Base-by-base conservation (phyloP, 2,888 invertebrate genomes). In the Xestia rhomboidea region DNA sequence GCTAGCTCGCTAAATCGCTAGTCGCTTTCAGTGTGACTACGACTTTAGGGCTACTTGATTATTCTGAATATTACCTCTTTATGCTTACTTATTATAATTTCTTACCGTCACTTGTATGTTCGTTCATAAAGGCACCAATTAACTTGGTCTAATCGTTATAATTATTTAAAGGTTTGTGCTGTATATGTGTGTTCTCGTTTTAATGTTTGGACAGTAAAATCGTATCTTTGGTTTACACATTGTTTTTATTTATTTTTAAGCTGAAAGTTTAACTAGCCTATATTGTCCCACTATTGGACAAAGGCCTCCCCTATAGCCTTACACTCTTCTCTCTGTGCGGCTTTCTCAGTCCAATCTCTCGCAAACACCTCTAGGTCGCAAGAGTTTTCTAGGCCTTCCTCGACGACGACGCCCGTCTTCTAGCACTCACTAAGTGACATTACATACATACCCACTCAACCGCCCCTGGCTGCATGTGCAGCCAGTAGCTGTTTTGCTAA, bases 71-170 rank as follows among this genome's bases (percentile, higher is more conserved):
- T 84, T 77, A 76, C 49, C 57, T 70, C 69, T 82, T 79, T 74
- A 73, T 60, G 66, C 70, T 81, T 64, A 57, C 77, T 49, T 77
- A 76, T 84, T 84, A 88, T 82, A 86, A 86, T 84, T 86, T 73
- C 34, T 49, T 63, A 51, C 62, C 73, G 71, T 78, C 68, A 63
- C 83, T 81, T 68, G 75, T 73, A 75, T 75, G 75, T 73, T 76
- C 27, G 63, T 74, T 60, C 70, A 77, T 84, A 79, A 84, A 86
- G 75, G 57, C 68, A 68, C 74, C 64, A 77, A 88, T 88, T 86
- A 81, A 78, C 69, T 60, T 34, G 63, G 60, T 64, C 70, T 79
- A 73, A 82, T 72, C 68, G 70, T 60, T 76, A 64, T 85, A 81
- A 77, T 86, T 85, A 79, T 79, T 85, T 72, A 54, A 77, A 68